Evolutionary conservation across 2,797 vertebrate genomes (phyloP).

Genomic region (Pelodytes ibericus): DNA sequence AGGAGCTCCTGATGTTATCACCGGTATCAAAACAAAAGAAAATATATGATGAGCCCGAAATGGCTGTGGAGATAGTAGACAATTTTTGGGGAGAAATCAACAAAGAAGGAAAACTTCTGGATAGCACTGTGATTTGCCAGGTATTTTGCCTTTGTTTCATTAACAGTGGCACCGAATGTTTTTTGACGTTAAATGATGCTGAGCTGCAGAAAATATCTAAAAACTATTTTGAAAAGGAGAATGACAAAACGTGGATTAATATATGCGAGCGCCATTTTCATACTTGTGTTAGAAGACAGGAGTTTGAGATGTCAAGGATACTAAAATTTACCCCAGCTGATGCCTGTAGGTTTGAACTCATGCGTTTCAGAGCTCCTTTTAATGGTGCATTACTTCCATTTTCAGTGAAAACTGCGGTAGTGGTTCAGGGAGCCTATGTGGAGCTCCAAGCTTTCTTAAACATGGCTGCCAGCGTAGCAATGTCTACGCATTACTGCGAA

Average conservation of each 20-base stretch:
- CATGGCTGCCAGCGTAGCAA: constrained; percentile 73
- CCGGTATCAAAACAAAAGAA: constrained; percentile 73
- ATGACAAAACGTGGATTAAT: constrained; percentile 80
- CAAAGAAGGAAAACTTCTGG: constrained; percentile 78
- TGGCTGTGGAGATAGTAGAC: constrained; percentile 89
- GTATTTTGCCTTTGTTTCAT: constrained; percentile 90
- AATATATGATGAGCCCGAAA: constrained; percentile 90
- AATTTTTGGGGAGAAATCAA: constrained; percentile 88
- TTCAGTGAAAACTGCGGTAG: constrained; percentile 84
- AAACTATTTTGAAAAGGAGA: constrained; percentile 79
- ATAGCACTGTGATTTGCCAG: constrained; percentile 80
- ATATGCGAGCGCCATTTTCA: constrained; percentile 85
- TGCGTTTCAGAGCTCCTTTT: constrained; percentile 83
- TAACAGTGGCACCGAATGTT: constrained; percentile 83
- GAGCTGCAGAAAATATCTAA: constrained; percentile 79
- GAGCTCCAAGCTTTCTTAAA: constrained; percentile 94
- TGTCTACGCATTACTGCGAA: constrained; percentile 78
- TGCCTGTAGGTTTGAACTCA: constrained; percentile 88
- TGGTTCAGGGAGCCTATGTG: constrained; percentile 90
- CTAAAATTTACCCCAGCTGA: constrained; percentile 87
- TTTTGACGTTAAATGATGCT: constrained; percentile 89
- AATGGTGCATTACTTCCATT: constrained; percentile 83
- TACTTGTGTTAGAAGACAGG: constrained; percentile 79
- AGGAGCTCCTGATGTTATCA: constrained; percentile 84
- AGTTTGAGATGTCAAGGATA: constrained; percentile 80